phyloP scores from a whole-genome alignment of 30 jellyfish, hydroid and myxozoan species.

The Cassiopea andromeda region DNA sequence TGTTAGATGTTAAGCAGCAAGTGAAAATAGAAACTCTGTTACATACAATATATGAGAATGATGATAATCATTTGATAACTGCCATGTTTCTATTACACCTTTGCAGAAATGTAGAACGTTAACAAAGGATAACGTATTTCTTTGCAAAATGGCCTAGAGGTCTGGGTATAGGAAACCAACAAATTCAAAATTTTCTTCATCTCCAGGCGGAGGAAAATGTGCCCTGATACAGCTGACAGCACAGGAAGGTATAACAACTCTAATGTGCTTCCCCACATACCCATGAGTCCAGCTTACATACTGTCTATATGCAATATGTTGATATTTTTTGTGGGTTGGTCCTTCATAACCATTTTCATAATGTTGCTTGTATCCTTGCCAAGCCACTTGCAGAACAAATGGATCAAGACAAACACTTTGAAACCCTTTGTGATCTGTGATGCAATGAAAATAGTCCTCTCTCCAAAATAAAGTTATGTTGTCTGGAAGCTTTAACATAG shows the following conservation, averaged over 20 bases:
- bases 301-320: slow-evolving; percentile 36
- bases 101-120: slow-evolving; percentile 7
- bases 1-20: slow-evolving; percentile 19
- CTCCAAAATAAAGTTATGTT: slow-evolving; percentile 28
- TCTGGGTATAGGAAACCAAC: slow-evolving; percentile 10
- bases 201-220: slow-evolving; percentile 48
- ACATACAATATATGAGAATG: slow-evolving; percentile 6
- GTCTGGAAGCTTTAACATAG: slow-evolving; percentile 42
- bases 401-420: slow-evolving; percentile 45
- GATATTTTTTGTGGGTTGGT: slow-evolving; percentile 36
- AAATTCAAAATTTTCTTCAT: slow-evolving; percentile 3
- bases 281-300: slow-evolving; percentile 40
- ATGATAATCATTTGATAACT: slow-evolving; percentile 1
- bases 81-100: slow-evolving; percentile 9
- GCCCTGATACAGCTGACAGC: slow-evolving; percentile 49
- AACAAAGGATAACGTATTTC: slow-evolving; percentile 13
- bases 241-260: slow-evolving; percentile 44
- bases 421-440: slow-evolving; percentile 44
- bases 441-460: slow-evolving; percentile 34
- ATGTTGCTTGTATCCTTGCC: slow-evolving; percentile 46
- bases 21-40: slow-evolving; percentile 13
- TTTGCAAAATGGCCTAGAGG: slow-evolving; percentile 9
- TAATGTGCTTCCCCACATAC: slow-evolving; percentile 30
- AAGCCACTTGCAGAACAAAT: slow-evolving; percentile 35
- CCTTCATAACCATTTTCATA: slow-evolving; percentile 40